Conservation (phyloP, 2,113 vertebrate genomes). For the Hippolais icterina region DNA sequence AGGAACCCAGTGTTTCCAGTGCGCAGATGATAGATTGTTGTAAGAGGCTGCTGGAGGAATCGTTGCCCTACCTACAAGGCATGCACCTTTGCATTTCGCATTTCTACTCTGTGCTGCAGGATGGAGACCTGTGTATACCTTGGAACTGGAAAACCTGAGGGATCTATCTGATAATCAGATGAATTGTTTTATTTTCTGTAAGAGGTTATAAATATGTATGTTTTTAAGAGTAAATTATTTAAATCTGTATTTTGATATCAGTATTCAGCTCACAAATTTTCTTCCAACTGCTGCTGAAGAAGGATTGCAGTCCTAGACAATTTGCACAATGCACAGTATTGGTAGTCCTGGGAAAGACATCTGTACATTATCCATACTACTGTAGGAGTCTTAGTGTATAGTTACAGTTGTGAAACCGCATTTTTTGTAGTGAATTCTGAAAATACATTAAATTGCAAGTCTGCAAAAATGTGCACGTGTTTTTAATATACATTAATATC, state of each 20-base stretch:
- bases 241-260: slow-evolving; percentile 54
- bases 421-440: slow-evolving; percentile 27
- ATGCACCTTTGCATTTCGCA: slow-evolving; percentile 88
- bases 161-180: slow-evolving; percentile 35
- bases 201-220: slow-evolving; percentile 22
- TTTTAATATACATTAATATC: not conserved
- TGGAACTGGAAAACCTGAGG: slow-evolving; percentile 92
- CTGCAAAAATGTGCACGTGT: not conserved
- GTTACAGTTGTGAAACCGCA: not conserved
- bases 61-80: slow-evolving; percentile 77
- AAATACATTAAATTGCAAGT: slow-evolving; percentile 14
- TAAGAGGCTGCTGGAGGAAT: slow-evolving; percentile 79
- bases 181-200: slow-evolving; percentile 44
- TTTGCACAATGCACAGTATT: not conserved
- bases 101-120: slow-evolving; percentile 94
- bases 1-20: slow-evolving; percentile 89
- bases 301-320: not conserved
- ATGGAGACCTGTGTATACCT: slow-evolving; percentile 93
- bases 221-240: slow-evolving; percentile 66
- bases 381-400: not conserved
- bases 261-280: slow-evolving; percentile 16
- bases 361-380: not conserved
- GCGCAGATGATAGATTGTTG: slow-evolving; percentile 90
- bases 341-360: not conserved
- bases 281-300: slow-evolving; percentile 49